A percentile compares a stretch with the other conserved stretches of the same genome.
Conservation (phyloP, 2,797 vertebrate genomes). For the Phoebastria nigripes region DNA sequence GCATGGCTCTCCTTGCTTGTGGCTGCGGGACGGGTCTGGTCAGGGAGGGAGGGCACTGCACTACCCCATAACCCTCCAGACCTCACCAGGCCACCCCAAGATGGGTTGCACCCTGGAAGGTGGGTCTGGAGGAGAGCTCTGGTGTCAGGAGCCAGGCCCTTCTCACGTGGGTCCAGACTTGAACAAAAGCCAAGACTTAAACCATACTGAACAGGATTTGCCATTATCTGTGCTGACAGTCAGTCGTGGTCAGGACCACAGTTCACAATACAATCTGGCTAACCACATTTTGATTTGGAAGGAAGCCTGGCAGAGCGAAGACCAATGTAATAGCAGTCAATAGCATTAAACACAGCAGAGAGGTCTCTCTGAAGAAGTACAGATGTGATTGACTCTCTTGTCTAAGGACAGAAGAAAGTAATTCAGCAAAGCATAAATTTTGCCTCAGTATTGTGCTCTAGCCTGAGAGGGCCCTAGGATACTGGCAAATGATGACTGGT, state of each 20-base stretch:
- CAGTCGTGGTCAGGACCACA: accelerated
- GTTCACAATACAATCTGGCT: not conserved
- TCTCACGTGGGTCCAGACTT: not conserved
- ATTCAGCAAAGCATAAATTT: not conserved
- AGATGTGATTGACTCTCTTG: not conserved
- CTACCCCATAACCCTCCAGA: not conserved
- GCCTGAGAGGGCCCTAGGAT: not conserved
- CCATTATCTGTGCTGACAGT: not conserved
- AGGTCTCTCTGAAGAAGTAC: not conserved
- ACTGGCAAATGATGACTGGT: not conserved
- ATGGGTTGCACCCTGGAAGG: accelerated
- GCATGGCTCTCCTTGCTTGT: accelerated
- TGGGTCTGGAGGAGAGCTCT: not conserved
- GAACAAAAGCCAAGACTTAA: not conserved
- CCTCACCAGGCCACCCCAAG: not conserved
- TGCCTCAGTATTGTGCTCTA: not conserved
- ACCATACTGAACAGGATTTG: not conserved
- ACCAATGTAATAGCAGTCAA: not conserved
- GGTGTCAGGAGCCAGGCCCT: not conserved
- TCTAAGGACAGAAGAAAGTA: not conserved
- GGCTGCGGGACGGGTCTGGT: not conserved
- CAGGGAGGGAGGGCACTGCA: not conserved
- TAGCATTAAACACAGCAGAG: not conserved
- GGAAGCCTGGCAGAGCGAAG: not conserved
- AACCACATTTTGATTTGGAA: not conserved